Evolutionary conservation across 2,797 vertebrate genomes (phyloP).

Genomic region (Neosalanx taihuensis): DNA sequence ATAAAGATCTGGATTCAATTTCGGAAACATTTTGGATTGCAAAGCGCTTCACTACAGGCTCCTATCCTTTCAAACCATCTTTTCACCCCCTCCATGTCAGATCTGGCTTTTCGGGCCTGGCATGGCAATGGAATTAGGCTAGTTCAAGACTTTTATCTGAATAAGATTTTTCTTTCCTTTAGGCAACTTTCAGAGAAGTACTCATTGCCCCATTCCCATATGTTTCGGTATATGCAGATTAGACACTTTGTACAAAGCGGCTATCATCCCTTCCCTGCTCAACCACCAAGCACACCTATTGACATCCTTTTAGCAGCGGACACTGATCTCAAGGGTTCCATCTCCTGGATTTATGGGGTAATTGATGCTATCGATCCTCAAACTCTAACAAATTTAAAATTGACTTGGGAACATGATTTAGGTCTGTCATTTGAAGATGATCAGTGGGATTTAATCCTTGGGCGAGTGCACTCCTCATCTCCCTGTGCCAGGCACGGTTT

Average conservation of each 20-base stretch:
- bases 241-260: too few species aligned
- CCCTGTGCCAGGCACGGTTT: neutral
- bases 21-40: slow-evolving; percentile 7
- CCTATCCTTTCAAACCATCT: slow-evolving; percentile 11
- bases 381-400: too few species aligned
- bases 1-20: slow-evolving; percentile 12
- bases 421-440: too few species aligned
- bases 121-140: neutral
- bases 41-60: slow-evolving; percentile 6
- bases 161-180: slow-evolving; percentile 5
- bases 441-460: too few species aligned
- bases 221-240: slow-evolving; percentile 5
- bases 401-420: too few species aligned
- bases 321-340: too few species aligned
- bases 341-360: too few species aligned
- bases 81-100: slow-evolving; percentile 5
- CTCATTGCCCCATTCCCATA: slow-evolving; percentile 4
- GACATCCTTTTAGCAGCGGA: too few species aligned
- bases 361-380: too few species aligned
- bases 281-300: too few species aligned
- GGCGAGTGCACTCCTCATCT: neutral
- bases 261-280: neutral
- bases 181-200: slow-evolving; percentile 11
- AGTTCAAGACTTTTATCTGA: slow-evolving; percentile 2
- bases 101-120: neutral